Evolutionary conservation across 2,113 vertebrate genomes (phyloP).

Genomic region (Tragulus kanchil): DNA sequence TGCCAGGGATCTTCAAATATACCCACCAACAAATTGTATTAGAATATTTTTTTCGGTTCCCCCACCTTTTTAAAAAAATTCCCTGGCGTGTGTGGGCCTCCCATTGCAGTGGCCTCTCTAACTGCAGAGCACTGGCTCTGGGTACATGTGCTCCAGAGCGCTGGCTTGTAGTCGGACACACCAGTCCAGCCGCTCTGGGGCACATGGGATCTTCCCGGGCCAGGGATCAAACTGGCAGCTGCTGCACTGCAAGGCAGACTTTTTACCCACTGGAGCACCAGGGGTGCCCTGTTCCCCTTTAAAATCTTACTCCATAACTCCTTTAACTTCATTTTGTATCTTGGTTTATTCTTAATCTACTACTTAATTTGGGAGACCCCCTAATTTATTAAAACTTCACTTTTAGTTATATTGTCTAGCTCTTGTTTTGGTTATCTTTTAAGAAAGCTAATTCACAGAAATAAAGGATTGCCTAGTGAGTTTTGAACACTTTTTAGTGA

Average conservation of each 20-base stretch:
- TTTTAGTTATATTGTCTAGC: not conserved
- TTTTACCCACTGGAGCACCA: too few relatives aligned
- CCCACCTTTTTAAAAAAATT: too few relatives aligned
- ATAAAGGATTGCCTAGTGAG: not conserved
- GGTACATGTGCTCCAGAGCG: too few relatives aligned
- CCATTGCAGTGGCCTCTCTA: too few relatives aligned
- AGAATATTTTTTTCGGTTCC: not conserved
- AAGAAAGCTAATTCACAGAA: not conserved
- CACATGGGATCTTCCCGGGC: too few relatives aligned
- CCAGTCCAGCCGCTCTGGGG: too few relatives aligned
- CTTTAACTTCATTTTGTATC: not conserved
- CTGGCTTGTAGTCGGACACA: too few relatives aligned
- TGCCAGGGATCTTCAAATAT: not conserved
- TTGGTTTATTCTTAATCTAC: not conserved
- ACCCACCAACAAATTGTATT: not conserved
- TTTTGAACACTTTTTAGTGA: conserved; percentile 29
- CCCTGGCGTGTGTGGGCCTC: too few relatives aligned
- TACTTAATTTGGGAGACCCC: not conserved
- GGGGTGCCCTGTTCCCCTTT: not conserved
- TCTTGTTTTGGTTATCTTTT: not conserved
- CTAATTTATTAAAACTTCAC: not conserved
- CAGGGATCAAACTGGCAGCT: too few relatives aligned
- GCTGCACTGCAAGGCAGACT: too few relatives aligned
- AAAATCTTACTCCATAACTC: not conserved
- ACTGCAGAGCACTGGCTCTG: too few relatives aligned